A percentile compares a stretch with the other conserved stretches of the same genome.
Conservation (phyloP, 2,113 vertebrate genomes). For the Hemichromis elongatus region DNA sequence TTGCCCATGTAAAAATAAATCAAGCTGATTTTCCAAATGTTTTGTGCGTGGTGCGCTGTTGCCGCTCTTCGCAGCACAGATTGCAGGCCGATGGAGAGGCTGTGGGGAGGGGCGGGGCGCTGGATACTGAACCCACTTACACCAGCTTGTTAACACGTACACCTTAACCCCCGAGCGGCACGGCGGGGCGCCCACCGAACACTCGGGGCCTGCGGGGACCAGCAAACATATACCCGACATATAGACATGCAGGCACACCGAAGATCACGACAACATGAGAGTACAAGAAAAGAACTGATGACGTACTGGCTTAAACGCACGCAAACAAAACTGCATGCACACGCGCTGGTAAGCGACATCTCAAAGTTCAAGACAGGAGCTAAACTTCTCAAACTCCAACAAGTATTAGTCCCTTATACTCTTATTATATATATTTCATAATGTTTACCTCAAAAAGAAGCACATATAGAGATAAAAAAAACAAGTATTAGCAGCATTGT, state of each 20-base stretch:
- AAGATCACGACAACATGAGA: background rate
- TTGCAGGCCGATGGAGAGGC: slow-evolving; percentile 75
- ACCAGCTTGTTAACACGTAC: slow-evolving; percentile 78
- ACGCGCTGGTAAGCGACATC: background rate
- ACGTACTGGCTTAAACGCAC: background rate
- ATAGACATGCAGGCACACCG: background rate
- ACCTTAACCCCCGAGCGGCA: slow-evolving; percentile 71
- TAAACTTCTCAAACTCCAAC: background rate
- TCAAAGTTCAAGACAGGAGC: background rate
- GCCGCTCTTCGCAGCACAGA: slow-evolving; percentile 81
- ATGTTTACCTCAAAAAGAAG: background rate
- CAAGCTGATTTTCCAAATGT: slow-evolving; percentile 85
- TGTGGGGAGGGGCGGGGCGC: slow-evolving; percentile 71
- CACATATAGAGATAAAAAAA: background rate
- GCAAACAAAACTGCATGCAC: background rate
- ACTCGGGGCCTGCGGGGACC: slow-evolving; percentile 34
- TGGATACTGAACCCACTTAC: slow-evolving; percentile 71
- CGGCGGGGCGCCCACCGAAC: slow-evolving; percentile 43
- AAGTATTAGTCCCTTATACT: background rate
- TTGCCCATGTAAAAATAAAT: slow-evolving; percentile 80
- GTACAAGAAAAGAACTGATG: background rate
- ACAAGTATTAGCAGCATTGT: background rate
- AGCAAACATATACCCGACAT: slow-evolving; percentile 6
- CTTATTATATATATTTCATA: background rate
- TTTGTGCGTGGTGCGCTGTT: slow-evolving; percentile 72